Evolutionary conservation across 37 sponge, comb jelly and placozoan species (phyloP).

Genomic region (Halisarca cf. caerulea): DNA sequence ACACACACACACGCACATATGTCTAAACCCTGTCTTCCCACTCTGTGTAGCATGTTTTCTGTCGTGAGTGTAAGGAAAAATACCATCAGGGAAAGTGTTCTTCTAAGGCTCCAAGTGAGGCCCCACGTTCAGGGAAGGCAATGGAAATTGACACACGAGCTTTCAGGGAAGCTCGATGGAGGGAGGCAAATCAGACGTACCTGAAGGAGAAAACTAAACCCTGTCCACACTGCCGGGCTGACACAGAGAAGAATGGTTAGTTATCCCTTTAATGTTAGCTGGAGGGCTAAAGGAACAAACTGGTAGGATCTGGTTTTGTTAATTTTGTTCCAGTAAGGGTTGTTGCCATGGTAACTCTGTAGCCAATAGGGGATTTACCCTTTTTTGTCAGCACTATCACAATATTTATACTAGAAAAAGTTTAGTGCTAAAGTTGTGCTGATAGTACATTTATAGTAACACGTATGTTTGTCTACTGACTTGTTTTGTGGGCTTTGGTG

Average conservation of each 20-base stretch:
- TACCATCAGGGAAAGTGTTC: conserved; percentile 65
- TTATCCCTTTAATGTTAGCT: no score
- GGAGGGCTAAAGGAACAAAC: no score
- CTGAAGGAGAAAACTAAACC: conserved; percentile 58
- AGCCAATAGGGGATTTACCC: no score
- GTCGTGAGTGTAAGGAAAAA: conserved; percentile 46
- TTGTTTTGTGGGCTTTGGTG: no score
- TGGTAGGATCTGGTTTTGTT: no score
- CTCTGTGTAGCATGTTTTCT: conserved; percentile 61
- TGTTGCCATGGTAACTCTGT: no score
- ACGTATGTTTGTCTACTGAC: no score
- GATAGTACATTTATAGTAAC: no score
- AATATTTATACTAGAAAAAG: no score
- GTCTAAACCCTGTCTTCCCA: background rate
- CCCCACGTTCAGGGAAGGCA: background rate
- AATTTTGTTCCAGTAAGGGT: no score
- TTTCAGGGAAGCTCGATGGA: conserved; percentile 55
- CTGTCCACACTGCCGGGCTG: conserved; percentile 68
- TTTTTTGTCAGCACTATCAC: no score
- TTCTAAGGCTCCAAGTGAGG: background rate
- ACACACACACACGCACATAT: background rate
- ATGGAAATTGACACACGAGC: background rate
- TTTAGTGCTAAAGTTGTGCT: no score
- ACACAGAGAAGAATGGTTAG: conserved; percentile 89
- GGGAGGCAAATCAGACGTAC: conserved; percentile 49